These are phyloP conservation scores for Synchiropus splendidus DNA, from an alignment of 2,113 vertebrate genomes.

Conservation along the genomic window DNA sequence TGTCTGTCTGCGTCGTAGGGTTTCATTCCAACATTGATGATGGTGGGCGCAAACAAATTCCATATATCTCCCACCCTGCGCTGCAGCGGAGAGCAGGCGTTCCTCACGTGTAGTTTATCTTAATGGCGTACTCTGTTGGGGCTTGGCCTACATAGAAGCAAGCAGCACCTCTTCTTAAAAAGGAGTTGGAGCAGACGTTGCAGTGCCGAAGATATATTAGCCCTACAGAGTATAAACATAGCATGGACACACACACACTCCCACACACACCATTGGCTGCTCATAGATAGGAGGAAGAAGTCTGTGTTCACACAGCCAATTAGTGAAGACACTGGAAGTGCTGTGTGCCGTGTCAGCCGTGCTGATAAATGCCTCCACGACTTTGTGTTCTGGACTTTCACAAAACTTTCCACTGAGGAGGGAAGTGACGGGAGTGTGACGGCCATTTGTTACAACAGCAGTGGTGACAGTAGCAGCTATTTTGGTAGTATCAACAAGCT, in stretches of 20 bases:
- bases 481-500: too few species aligned
- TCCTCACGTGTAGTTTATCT: slow-evolving; percentile 52
- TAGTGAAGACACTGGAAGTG: slow-evolving; percentile 20
- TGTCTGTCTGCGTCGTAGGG: neutral
- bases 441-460: too few species aligned
- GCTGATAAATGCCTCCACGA: slow-evolving; percentile 26
- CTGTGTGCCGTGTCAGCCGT: slow-evolving; percentile 19
- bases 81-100: slow-evolving; percentile 22
- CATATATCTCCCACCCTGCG: slow-evolving; percentile 28
- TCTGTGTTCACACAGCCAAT: slow-evolving; percentile 29
- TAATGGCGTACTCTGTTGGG: slow-evolving; percentile 58
- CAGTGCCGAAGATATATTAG: slow-evolving; percentile 34
- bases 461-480: too few species aligned
- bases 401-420: slow-evolving; percentile 24
- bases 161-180: slow-evolving; percentile 38
- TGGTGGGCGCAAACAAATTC: slow-evolving; percentile 6
- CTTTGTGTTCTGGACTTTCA: slow-evolving; percentile 17
- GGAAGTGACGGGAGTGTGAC: slow-evolving; percentile 6
- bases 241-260: slow-evolving; percentile 27
- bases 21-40: neutral
- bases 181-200: slow-evolving; percentile 31
- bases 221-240: slow-evolving; percentile 35
- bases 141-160: slow-evolving; percentile 61
- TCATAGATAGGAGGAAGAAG: slow-evolving; percentile 14
- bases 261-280: slow-evolving; percentile 1